Base-by-base conservation (phyloP, 1,140 invertebrate species). In the Achatina immaculata region DNA sequence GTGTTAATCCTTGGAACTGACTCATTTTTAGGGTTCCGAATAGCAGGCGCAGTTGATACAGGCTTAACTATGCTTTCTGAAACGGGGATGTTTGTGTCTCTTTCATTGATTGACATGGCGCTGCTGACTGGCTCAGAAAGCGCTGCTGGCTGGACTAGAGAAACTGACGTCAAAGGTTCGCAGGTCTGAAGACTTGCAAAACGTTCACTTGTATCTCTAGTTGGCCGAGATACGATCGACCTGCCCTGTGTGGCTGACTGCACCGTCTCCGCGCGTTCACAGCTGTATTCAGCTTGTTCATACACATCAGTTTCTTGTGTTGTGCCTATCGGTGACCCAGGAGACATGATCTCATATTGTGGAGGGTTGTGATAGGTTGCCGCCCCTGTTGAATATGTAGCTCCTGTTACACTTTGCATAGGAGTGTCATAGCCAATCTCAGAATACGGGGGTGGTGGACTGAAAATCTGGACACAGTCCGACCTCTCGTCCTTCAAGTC, bases 391-490 rank as follows among this genome's bases (percentile, higher is more conserved):
- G 58, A 6, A 2, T 31, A 16, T 55, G 16, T 6, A 55, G 19
- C 48, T 9, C 21, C 48, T 55, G 21, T 14, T 3, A 1, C 48
- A 21, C 48, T 1, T 21, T 21, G 24, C 16, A 24, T 21, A 31
- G 58, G 28, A 6, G 31, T 62, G 9, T 62, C 58, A 0, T 2
- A 2, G 21, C 58, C 28, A 34, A 43, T 68, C 28, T 78, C 76
- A 11, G 76, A 68, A 40, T 78, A 78, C 2, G 76, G 76, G 21
- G 76, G 76, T 31, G 76, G 76, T 11, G 76, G 76, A 38, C 58
- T 66, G 24, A 78, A 45, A 14, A 42, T 43, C 21, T 24, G 36
- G 24, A 19, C 36, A 36, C 16, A 34, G 28, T 38, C 43, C 36
- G 11, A 19, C 14, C n/a, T 43, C 28, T 80, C 78, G 58, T 80